Percentiles rank a stretch among this genome's conserved stretches.
Evolutionary conservation across 2,113 vertebrate genomes (phyloP).

Genomic region (Anser cygnoides): DNA sequence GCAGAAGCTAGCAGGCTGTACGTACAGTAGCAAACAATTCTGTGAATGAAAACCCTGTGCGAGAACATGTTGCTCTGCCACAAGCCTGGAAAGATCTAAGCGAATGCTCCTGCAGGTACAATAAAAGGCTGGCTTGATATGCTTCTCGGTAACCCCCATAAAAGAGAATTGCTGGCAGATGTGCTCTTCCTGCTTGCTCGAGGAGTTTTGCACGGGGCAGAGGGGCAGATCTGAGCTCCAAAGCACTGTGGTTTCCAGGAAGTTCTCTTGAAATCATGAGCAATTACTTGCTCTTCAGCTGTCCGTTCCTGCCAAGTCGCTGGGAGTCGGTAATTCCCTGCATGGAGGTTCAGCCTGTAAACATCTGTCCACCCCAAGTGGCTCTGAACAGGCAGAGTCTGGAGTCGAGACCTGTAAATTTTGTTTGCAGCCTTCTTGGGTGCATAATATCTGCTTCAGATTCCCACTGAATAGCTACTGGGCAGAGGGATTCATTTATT

Average conservation of each 20-base stretch:
- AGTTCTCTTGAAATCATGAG: background rate
- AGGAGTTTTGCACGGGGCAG: background rate
- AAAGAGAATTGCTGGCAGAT: slow-evolving; percentile 23
- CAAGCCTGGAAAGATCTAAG: background rate
- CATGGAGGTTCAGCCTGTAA: background rate
- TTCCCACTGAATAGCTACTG: background rate
- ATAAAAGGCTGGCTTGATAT: slow-evolving; percentile 10
- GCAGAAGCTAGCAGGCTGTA: background rate
- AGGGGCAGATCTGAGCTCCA: background rate
- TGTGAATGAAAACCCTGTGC: slow-evolving; percentile 5
- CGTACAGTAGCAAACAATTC: background rate
- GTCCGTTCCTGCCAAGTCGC: background rate
- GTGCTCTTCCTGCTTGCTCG: background rate
- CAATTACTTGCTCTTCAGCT: background rate
- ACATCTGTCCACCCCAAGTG: background rate
- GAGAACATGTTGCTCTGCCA: background rate
- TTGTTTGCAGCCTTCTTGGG: background rate
- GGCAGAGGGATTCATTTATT: background rate
- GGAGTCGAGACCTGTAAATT: background rate
- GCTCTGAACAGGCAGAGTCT: background rate
- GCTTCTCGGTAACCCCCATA: background rate
- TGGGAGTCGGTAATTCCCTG: background rate
- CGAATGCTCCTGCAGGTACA: slow-evolving; percentile 22
- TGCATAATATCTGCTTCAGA: background rate
- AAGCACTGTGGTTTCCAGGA: background rate